Conservation (phyloP, 2,113 vertebrate genomes). For the Empidonax traillii region DNA sequence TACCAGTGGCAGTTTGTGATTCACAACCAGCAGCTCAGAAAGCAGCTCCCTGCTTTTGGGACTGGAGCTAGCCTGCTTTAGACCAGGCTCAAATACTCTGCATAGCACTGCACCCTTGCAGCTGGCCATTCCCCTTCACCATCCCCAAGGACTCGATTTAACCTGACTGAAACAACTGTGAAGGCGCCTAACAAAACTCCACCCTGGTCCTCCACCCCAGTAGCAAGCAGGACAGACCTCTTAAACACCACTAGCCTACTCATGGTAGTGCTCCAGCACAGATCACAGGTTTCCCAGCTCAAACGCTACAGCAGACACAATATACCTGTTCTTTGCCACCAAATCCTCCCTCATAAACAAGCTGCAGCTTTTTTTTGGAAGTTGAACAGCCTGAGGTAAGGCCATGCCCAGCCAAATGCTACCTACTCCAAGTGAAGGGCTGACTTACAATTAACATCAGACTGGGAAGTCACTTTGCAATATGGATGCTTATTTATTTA, state of each 20-base stretch:
- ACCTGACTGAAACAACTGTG: not conserved
- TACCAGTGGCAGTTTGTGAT: not conserved
- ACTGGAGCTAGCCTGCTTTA: not conserved
- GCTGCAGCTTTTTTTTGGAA: not conserved
- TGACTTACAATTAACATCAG: not conserved
- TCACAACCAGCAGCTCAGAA: fast-evolving
- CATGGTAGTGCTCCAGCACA: not conserved
- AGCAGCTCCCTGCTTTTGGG: not conserved
- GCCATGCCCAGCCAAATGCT: not conserved
- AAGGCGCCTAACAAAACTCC: not conserved
- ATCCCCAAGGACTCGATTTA: not conserved
- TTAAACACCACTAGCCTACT: not conserved
- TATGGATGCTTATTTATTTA: constrained; percentile 54
- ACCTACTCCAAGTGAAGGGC: not conserved
- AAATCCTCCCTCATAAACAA: not conserved
- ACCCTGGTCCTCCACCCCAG: not conserved
- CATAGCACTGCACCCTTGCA: not conserved
- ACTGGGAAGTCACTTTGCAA: constrained; percentile 11
- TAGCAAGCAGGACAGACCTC: not conserved
- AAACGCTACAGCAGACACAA: not conserved
- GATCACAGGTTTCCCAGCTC: not conserved
- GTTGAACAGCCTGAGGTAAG: not conserved
- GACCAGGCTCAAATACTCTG: not conserved
- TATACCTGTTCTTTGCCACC: not conserved
- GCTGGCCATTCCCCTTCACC: not conserved